Evolutionary conservation across 2,888 invertebrate genomes (phyloP), one percentile per base, ranked within the genome.

Genomic region (Tortrix viridana): DNA sequence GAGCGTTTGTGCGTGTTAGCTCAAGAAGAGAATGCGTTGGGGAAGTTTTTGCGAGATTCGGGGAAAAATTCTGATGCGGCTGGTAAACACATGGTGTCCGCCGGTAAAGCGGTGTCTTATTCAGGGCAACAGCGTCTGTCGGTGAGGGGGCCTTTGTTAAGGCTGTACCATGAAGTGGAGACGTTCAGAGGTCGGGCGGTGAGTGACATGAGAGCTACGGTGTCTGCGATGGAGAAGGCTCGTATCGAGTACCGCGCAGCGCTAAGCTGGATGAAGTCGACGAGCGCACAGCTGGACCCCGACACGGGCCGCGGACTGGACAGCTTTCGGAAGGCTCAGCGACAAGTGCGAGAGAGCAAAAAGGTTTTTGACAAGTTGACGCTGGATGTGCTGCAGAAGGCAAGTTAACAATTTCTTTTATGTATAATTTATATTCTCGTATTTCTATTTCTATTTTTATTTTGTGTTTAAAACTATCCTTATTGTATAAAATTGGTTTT

Each of bases 221-320:
- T 99, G 4, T 94, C 96, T 55, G 95, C 96, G 53, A 99, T 99
- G 98, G 99, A 99, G 86, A 97, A 97, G 80, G 95, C 97, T 4
- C 94, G 99, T 65, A 98, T 98, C 5, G 98, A 99, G 78, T 99
- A 99, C 85, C 94, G 99, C 57, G 99, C 97, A 0, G 96, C 97
- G 0, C 87, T 97, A n/a, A 96, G 96, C 73, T 99, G 99, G 99
- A 99, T 99, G 99, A 99, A 99, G 89, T 98, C 99, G 64, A 95
- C 97, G 1, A 98, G 98, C 43, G 95, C 96, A 66, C 97, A 98
- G 81, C 93, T 99, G 38, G 99, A 99, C 86, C 99, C 99, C 0
- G 99, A 99, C 80, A 97, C 98, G 0, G 97, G 97, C 64, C 97
- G 97, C 75, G 98, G 99, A 59, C 91, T 99, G 68, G 99, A 99